Evolutionary conservation across 2,113 vertebrate species (phyloP).

Genomic region (Ia io): DNA sequence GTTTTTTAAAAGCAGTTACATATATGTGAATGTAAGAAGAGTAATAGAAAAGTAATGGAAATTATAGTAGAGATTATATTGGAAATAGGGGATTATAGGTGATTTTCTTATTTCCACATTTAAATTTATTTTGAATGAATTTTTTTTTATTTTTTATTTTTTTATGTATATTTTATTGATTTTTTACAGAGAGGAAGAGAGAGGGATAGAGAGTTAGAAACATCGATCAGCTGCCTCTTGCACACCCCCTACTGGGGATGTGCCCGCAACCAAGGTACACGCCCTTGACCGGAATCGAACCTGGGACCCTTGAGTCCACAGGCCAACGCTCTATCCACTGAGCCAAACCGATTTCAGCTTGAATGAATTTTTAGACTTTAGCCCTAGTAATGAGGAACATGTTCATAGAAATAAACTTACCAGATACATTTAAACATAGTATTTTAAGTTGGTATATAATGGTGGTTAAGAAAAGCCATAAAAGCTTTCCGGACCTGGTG

Average conservation of each 20-base stretch:
- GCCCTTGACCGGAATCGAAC: too few relatives aligned
- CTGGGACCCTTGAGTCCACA: too few relatives aligned
- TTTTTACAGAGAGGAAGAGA: too few relatives aligned
- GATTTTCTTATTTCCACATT: not conserved
- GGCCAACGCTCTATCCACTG: too few relatives aligned
- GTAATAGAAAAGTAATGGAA: conserved; percentile 16
- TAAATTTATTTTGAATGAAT: conserved; percentile 42
- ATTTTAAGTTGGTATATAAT: not conserved
- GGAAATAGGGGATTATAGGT: not conserved
- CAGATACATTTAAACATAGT: not conserved
- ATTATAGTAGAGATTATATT: not conserved
- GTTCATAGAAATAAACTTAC: conserved; percentile 25
- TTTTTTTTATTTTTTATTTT: too few relatives aligned
- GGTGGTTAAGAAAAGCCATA: not conserved
- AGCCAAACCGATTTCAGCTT: too few relatives aligned
- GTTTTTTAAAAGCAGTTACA: not conserved
- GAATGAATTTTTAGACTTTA: conserved; percentile 39
- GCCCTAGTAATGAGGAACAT: not conserved
- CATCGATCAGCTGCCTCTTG: too few relatives aligned
- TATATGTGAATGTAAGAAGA: not conserved
- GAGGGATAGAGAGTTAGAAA: too few relatives aligned
- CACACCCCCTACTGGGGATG: too few relatives aligned
- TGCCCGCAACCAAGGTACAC: too few relatives aligned
- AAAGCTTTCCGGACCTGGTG: not conserved
- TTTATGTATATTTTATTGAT: too few relatives aligned